Evolutionary conservation across 2,888 invertebrate species (phyloP).

Genomic region (Drosophila merina): DNA sequence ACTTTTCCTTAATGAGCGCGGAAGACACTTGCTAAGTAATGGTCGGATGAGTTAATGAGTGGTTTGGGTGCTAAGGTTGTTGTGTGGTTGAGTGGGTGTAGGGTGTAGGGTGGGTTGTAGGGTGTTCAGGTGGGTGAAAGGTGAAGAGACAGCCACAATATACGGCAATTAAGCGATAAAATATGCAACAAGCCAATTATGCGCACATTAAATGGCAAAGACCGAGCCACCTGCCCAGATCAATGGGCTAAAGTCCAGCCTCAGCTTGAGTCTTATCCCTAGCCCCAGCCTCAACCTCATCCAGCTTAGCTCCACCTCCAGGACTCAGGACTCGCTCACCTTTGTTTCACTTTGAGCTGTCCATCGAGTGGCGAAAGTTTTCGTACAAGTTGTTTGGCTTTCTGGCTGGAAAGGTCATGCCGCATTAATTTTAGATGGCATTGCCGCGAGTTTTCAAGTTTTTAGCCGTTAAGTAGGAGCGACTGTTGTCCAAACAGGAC

Average conservation of each 20-base stretch:
- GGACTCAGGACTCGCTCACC: not conserved
- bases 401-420: conserved; percentile 52
- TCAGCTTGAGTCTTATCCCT: not conserved
- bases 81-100: not conserved
- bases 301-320: not conserved
- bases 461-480: conserved; percentile 46
- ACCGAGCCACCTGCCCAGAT: conserved; percentile 29
- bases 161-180: conserved; percentile 53
- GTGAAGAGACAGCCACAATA: conserved; percentile 24
- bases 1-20: not conserved
- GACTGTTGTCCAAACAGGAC: not conserved
- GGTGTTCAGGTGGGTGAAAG: conserved; percentile 3
- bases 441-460: conserved; percentile 52
- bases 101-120: not conserved
- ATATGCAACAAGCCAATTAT: conserved; percentile 67
- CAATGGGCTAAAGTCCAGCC: conserved; percentile 23
- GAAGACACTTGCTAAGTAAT: conserved; percentile 6
- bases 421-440: conserved; percentile 68
- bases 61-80: not conserved
- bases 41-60: conserved; percentile 2
- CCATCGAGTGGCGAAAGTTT: conserved; percentile 38
- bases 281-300: not conserved
- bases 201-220: conserved; percentile 63
- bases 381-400: conserved; percentile 54
- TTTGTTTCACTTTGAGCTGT: not conserved